Base-by-base conservation (phyloP, 2,888 invertebrate genomes). In the Glomeris marginata region DNA sequence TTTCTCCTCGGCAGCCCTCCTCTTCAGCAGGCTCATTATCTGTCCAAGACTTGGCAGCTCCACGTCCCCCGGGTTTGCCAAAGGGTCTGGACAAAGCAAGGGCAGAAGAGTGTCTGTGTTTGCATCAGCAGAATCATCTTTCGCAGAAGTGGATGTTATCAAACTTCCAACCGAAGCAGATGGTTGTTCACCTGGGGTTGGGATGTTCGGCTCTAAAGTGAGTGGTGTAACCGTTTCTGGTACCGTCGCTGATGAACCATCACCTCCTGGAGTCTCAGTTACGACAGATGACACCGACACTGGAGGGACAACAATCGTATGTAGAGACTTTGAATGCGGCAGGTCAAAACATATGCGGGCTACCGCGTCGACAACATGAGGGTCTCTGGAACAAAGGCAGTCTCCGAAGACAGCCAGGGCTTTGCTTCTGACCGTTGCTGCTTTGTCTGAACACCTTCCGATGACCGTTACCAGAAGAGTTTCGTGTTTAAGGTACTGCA, bases 401-500 rank as follows among this genome's bases (percentile, higher is more conserved):
- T 74, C 74, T 0, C 74, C 68, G 45, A 81, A 68, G 11, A 74
- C 67, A 2, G 68, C 62, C 54, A 81, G 70, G 2, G 80, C 78
- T 60, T 77, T 74, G 42, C 75, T 72, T 42, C 81, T 70, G 38
- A 81, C 72, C 54, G 74, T 68, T 56, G 74, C 71, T 2, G 78
- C 75, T 5, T 64, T 65, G 63, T 80, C 79, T 49, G 66, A 59
- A 48, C 72, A 73, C 38, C 76, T 70, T 41, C 71, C 71, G 55
- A 73, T 67, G 45, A 76, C 66, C 4, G 73, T 72, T 15, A 69
- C 70, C 52, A 78, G 58, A 8, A 77, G 55, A 37, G 64, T 58
- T 50, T 57, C 54, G 45, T 58, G 58, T 28, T 8, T 28, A 1
- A 57, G 57, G 15, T 59, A 48, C 13, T 28, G 13, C 11, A 8